Evolutionary conservation across 2,888 invertebrate species (phyloP), one percentile per base, ranked within the genome.

Genomic region (Dasysyrphus tricinctus): DNA sequence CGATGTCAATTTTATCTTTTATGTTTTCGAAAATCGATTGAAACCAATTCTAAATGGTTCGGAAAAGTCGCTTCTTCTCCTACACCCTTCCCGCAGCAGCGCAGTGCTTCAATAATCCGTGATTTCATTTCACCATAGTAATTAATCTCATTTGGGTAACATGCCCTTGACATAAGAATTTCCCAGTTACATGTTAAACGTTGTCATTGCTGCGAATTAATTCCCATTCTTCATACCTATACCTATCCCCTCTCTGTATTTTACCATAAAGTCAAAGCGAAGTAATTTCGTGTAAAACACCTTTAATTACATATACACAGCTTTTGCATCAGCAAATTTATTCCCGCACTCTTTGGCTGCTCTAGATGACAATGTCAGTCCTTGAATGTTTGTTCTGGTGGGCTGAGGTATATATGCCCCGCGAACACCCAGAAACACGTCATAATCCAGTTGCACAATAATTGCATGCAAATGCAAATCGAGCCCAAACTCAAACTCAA

Each of bases 381-480:
- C 80, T 80, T 77, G 76, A 85, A 54, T 80, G 29, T 59, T 67
- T 1, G 29, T 67, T 47, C 59, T 29, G 14, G n/a, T 67, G 32
- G 76, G 76, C 72, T 34, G 49, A 63, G 8, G 16, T 34, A 42
- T 69, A 24, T 24, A 24, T 32, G n/a, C 39, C 47, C 8, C 19
- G 34, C 42, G 29, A 39, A 54, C 29, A 72, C 67, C 59, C 24
- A 80, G 24, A 74, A 54, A 65, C 74, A 63, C 65, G 32, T 85
- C 80, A 80, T 80, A 85, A 85, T 80, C 80, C 73, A 65, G 80
- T 80, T 67, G 80, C 61, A 56, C 59, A 61, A 80, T 85, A 80
- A 85, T 77, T 80, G 80, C 80, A 80, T 80, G 76, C 80, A 76
- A 69, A 73, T 80, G 77, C 80, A 80, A 75, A 54, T 24, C 8